These are phyloP conservation scores for Charaxes varanes DNA, from an alignment of 1,140 invertebrate species.

Conservation along the genomic window DNA sequence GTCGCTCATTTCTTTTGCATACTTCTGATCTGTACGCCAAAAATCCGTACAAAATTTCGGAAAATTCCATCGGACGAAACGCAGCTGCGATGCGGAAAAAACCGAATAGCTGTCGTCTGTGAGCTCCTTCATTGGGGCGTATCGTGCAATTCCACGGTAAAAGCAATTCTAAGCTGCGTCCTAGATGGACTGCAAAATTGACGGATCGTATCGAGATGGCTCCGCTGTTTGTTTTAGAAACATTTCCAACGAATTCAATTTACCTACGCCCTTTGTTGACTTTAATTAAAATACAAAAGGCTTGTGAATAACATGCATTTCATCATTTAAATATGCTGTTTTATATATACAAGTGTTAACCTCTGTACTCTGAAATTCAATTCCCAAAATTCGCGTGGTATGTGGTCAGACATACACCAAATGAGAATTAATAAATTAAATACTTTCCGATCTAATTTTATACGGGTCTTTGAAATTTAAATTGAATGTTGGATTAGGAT, in stretches of 20 bases:
- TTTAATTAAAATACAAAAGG: too few relatives aligned
- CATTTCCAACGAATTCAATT: conserved; percentile 15
- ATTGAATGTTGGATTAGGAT: conserved; percentile 23
- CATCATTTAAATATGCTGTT: too few relatives aligned
- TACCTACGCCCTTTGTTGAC: too few relatives aligned
- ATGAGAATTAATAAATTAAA: conserved; percentile 5
- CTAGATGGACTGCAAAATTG: conserved; percentile 26
- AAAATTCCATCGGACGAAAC: too few relatives aligned
- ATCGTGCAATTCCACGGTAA: conserved; percentile 16
- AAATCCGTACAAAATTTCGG: too few relatives aligned
- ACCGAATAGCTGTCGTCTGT: conserved; percentile 13
- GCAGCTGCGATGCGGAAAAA: conserved; percentile 10
- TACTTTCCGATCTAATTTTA: conserved; percentile 5
- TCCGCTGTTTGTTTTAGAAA: conserved; percentile 20
- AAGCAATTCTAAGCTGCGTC: conserved; percentile 26
- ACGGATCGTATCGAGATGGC: conserved; percentile 23
- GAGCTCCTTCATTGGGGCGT: conserved; percentile 14
- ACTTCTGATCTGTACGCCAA: too few relatives aligned
- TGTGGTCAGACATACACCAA: too few relatives aligned
- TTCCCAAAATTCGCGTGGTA: too few relatives aligned
- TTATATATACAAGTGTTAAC: too few relatives aligned
- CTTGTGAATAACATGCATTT: too few relatives aligned
- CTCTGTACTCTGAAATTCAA: too few relatives aligned
- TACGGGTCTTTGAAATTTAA: conserved; percentile 21
- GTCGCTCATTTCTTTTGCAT: too few relatives aligned